A percentile compares a stretch with the other conserved stretches of the same genome.
phyloP scores from a whole-genome alignment of 2,797 vertebrate genomes.

The Gila robusta region DNA sequence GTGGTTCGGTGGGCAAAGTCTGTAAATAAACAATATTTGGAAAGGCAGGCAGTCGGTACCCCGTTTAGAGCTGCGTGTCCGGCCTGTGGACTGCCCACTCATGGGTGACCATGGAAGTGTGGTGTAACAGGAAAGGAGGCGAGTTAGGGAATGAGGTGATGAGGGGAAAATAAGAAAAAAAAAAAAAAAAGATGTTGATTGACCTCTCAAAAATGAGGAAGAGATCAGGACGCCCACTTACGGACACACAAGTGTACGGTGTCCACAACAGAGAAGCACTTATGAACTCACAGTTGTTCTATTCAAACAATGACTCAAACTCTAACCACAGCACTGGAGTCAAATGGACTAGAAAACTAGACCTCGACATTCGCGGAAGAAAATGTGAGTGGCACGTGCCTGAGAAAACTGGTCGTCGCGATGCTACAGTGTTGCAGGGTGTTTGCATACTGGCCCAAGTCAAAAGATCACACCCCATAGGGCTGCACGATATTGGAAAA shows the following conservation, averaged over 20 bases:
- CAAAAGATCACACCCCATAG: neutral
- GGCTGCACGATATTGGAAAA: no score
- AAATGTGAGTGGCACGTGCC: neutral
- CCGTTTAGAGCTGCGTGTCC: conserved; percentile 55
- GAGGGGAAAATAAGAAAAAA: conserved; percentile 42
- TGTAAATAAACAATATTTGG: conserved; percentile 74
- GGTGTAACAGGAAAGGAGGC: conserved; percentile 63
- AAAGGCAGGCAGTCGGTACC: conserved; percentile 73
- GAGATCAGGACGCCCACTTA: conserved; percentile 57
- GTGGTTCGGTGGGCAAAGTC: conserved; percentile 74
- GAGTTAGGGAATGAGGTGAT: conserved; percentile 41
- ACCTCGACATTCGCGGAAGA: neutral
- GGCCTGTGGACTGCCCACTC: conserved; percentile 70
- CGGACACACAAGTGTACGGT: conserved; percentile 9
- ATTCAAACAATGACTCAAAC: conserved; percentile 35
- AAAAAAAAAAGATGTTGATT: conserved; percentile 47
- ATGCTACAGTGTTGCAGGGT: neutral
- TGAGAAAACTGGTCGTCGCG: neutral
- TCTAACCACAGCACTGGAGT: conserved; percentile 13
- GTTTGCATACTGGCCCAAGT: neutral
- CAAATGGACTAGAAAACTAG: conserved; percentile 19
- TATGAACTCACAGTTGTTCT: conserved; percentile 30
- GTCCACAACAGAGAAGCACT: conserved; percentile 26
- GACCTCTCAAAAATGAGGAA: conserved; percentile 25
- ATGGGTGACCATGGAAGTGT: conserved; percentile 62